phyloP scores from a whole-genome alignment of 2,113 vertebrate species.

The Sprattus sprattus region DNA sequence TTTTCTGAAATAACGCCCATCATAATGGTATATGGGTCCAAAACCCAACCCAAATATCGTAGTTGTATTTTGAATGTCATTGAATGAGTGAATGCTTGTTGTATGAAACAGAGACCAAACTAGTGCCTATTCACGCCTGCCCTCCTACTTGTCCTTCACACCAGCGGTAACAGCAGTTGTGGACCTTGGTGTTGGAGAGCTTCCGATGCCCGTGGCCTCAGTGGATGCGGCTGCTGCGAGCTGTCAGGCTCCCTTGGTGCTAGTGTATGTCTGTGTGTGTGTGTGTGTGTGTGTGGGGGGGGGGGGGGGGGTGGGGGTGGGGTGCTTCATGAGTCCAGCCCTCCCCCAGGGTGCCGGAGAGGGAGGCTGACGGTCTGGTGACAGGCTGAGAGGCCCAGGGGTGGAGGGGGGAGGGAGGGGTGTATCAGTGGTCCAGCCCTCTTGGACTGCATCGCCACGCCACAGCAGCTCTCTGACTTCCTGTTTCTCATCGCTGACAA shows the following conservation, averaged over 20 bases:
- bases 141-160: not conserved
- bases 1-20: not conserved
- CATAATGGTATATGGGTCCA: not conserved
- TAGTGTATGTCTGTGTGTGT: not conserved
- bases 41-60: not conserved
- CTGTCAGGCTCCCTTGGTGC: not conserved
- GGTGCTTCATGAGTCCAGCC: not conserved
- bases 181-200: not conserved
- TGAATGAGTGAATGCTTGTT: not conserved
- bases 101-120: not conserved
- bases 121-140: not conserved
- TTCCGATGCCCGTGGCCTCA: not conserved
- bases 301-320: too few species aligned
- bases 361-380: not conserved
- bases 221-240: not conserved
- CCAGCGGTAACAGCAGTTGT: not conserved
- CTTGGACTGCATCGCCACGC: not conserved
- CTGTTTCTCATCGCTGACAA: slow-evolving; percentile 56
- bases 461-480: slow-evolving; percentile 43
- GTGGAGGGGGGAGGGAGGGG: not conserved
- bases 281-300: not conserved
- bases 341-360: not conserved
- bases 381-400: not conserved
- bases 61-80: not conserved
- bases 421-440: slow-evolving; percentile 20